phyloP scores from a whole-genome alignment of 2,797 vertebrate species.

The Taenioides sp. region DNA sequence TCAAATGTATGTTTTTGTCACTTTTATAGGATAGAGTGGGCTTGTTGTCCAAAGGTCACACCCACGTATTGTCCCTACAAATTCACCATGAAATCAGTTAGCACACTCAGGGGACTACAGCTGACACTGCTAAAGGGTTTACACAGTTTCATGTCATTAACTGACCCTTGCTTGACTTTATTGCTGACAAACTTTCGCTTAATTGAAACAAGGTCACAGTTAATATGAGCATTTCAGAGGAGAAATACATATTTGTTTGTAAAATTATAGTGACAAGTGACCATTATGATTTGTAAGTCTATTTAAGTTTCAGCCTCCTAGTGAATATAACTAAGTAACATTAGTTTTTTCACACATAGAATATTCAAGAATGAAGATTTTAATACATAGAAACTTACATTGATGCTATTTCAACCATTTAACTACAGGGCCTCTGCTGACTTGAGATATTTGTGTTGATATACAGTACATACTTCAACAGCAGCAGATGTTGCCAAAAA shows the following conservation, averaged over 20 bases:
- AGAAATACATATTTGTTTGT: not conserved
- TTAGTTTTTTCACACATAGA: not conserved
- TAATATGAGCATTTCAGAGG: not conserved
- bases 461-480: not conserved
- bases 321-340: not conserved
- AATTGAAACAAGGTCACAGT: not conserved
- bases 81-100: slow-evolving; percentile 65
- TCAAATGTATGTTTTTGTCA: slow-evolving; percentile 34
- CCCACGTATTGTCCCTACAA: slow-evolving; percentile 54
- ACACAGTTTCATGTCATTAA: not conserved
- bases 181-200: not conserved
- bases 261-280: not conserved
- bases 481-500: slow-evolving; percentile 1
- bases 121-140: not conserved
- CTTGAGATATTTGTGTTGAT: not conserved
- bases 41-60: slow-evolving; percentile 21
- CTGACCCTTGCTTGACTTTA: not conserved
- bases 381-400: not conserved
- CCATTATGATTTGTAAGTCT: not conserved
- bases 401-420: not conserved
- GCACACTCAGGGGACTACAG: slow-evolving; percentile 41
- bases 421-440: not conserved
- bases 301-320: not conserved
- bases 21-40: slow-evolving; percentile 18
- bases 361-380: too few species aligned